Conservation (phyloP, 2,888 invertebrate genomes). For the Pristionchus fissidentatus region DNA sequence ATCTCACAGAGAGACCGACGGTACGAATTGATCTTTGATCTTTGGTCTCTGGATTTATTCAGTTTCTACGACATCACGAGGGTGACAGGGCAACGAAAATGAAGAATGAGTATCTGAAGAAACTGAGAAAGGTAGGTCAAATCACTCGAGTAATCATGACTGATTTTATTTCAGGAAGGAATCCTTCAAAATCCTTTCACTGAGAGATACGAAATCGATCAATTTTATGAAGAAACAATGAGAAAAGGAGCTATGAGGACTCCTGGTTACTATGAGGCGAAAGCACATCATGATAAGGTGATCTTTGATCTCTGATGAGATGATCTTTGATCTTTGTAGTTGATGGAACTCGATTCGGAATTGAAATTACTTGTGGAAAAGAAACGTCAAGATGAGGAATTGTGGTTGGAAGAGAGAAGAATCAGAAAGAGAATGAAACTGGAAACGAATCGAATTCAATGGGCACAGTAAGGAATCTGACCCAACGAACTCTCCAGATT, state of each 20-base stretch:
- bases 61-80: background rate
- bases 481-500: background rate
- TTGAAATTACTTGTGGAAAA: background rate
- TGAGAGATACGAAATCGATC: conserved; percentile 21
- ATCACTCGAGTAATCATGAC: background rate
- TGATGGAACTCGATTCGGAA: conserved; percentile 1
- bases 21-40: background rate
- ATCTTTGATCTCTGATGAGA: no score
- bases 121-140: background rate
- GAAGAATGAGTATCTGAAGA: conserved; percentile 16
- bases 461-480: conserved; percentile 10
- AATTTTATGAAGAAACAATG: conserved; percentile 20
- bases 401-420: conserved; percentile 43
- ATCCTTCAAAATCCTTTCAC: background rate
- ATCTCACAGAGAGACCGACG: conserved; percentile 16
- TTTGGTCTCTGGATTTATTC: background rate
- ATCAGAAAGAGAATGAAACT: conserved; percentile 23
- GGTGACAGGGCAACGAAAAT: background rate
- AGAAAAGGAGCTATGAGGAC: conserved; percentile 23
- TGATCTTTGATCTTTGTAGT: conserved; percentile 36
- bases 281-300: conserved; percentile 13
- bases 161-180: background rate
- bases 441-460: conserved; percentile 38
- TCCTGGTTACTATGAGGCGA: conserved; percentile 11
- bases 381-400: conserved; percentile 20